A percentile compares a stretch with the other conserved stretches of the same genome.
These are phyloP conservation scores for Butorides virescens DNA, from an alignment of 2,113 vertebrate genomes.

Conservation along the genomic window DNA sequence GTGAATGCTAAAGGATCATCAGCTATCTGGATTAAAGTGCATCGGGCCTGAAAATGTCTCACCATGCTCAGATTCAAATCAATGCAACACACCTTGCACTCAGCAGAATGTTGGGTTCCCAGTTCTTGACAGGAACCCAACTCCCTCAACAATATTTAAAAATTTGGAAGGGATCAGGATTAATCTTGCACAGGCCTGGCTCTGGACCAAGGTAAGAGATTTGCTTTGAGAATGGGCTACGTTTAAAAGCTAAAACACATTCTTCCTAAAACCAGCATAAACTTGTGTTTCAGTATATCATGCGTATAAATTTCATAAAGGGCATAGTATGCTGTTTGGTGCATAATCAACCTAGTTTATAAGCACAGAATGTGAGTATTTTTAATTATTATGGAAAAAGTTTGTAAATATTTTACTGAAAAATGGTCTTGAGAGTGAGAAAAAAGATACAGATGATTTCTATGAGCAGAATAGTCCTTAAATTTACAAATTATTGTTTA, in stretches of 20 bases:
- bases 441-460: background rate
- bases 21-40: background rate
- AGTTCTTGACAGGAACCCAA: background rate
- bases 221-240: background rate
- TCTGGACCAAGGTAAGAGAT: background rate
- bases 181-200: background rate
- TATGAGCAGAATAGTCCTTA: background rate
- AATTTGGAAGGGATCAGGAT: background rate
- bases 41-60: background rate
- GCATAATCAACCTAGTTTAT: background rate
- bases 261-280: background rate
- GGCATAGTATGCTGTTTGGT: background rate
- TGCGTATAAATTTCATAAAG: background rate
- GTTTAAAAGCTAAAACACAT: background rate
- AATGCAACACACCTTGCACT: background rate
- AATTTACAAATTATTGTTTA: background rate
- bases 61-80: background rate
- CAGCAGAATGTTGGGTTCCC: background rate
- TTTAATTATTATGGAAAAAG: background rate
- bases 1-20: background rate
- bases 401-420: background rate
- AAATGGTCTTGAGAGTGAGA: background rate
- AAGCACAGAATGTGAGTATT: background rate
- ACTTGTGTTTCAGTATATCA: background rate
- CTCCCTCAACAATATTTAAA: background rate